Conservation (phyloP, 1,140 invertebrate genomes). For the Saccostrea echinata region DNA sequence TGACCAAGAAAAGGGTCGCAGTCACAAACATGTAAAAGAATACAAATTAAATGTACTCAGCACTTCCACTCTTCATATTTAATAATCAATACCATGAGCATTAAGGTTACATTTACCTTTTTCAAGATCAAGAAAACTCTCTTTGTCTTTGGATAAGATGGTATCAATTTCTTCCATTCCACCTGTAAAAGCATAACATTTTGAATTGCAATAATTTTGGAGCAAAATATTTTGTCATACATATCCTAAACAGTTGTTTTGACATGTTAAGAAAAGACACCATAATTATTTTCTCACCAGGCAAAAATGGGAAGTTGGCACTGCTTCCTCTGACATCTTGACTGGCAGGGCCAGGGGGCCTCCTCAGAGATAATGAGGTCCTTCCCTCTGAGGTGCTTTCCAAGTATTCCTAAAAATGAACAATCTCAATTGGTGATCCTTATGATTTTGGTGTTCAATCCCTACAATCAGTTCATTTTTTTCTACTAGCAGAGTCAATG, state of each 20-base stretch:
- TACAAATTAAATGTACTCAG: too few relatives aligned
- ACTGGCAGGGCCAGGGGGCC: constrained; percentile 83
- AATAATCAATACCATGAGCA: neutral
- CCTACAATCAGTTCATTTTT: too few relatives aligned
- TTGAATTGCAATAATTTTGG: neutral
- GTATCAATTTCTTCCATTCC: constrained; percentile 9
- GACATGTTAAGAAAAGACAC: too few relatives aligned
- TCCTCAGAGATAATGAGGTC: constrained; percentile 88
- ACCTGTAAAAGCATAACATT: neutral
- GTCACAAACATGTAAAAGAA: too few relatives aligned
- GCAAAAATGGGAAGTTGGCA: constrained; percentile 89
- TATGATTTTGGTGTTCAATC: neutral
- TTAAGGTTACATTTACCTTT: constrained; percentile 8
- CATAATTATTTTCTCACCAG: constrained; percentile 74
- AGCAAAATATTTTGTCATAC: too few relatives aligned
- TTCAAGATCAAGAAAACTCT: constrained; percentile 2
- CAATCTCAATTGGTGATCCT: neutral
- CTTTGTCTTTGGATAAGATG: neutral
- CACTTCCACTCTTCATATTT: too few relatives aligned
- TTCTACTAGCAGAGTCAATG: too few relatives aligned
- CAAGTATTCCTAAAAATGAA: neutral
- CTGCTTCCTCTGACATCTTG: constrained; percentile 85
- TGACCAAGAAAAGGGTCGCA: too few relatives aligned
- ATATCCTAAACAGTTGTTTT: too few relatives aligned
- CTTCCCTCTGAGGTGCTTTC: constrained; percentile 77